Conservation (phyloP, 2,113 vertebrate species). For the Ovis aries region ARS-UI_Ramb_v3.0 NC_056056.1:29926001-29926500, state of each 20-base stretch:
- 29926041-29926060: no score
- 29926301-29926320: background rate
- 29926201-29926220: no score
- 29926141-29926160: no score
- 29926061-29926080: no score
- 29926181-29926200: no score
- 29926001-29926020: background rate
- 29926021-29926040: background rate
- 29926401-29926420: background rate
- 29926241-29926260: no score
- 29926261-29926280: fast-evolving
- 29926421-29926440: background rate
- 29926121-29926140: no score
- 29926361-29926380: background rate
- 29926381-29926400: background rate
- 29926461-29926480: background rate
- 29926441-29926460: background rate
- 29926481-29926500: background rate
- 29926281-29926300: background rate
- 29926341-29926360: background rate
- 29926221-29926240: no score
- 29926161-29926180: no score
- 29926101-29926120: no score
- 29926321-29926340: background rate
- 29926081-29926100: no score